phyloP scores from a whole-genome alignment of 2,888 invertebrate genomes.

The Rhamphomyia laevipes region DNA sequence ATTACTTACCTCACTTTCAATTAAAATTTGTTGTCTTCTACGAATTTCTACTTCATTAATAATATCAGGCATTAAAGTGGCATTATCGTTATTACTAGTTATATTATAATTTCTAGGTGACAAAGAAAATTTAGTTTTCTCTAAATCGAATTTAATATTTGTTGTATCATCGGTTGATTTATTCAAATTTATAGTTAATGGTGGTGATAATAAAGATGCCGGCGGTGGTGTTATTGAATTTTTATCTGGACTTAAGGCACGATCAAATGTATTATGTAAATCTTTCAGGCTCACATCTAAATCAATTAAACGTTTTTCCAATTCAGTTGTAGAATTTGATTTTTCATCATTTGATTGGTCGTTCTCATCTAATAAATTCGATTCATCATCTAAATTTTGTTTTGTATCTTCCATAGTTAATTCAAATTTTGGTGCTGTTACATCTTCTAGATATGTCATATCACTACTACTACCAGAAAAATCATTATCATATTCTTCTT shows the following conservation, averaged over 20 bases:
- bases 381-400: constrained; percentile 5
- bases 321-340: constrained; percentile 10
- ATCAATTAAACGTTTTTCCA: constrained; percentile 20
- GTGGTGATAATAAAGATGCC: constrained; percentile 1
- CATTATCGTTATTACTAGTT: background rate
- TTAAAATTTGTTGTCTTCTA: constrained; percentile 48
- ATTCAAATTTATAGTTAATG: background rate
- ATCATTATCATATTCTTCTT: constrained; percentile 8
- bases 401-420: constrained; percentile 16
- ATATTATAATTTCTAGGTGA: constrained; percentile 3
- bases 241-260: constrained; percentile 15
- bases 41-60: constrained; percentile 49
- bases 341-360: background rate
- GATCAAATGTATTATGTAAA: constrained; percentile 17
- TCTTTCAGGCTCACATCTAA: constrained; percentile 20
- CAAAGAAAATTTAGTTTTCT: constrained; percentile 7
- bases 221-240: constrained; percentile 5
- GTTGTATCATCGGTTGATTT: background rate
- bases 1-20: constrained; percentile 47
- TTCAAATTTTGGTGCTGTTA: constrained; percentile 25
- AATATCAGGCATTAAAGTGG: constrained; percentile 26
- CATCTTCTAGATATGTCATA: constrained; percentile 24
- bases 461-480: constrained; percentile 10
- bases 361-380: background rate
- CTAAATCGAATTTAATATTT: background rate